Evolutionary conservation across 2,113 vertebrate species (phyloP), one percentile per base, ranked within the genome.

Genomic region (Nicator chloris): DNA sequence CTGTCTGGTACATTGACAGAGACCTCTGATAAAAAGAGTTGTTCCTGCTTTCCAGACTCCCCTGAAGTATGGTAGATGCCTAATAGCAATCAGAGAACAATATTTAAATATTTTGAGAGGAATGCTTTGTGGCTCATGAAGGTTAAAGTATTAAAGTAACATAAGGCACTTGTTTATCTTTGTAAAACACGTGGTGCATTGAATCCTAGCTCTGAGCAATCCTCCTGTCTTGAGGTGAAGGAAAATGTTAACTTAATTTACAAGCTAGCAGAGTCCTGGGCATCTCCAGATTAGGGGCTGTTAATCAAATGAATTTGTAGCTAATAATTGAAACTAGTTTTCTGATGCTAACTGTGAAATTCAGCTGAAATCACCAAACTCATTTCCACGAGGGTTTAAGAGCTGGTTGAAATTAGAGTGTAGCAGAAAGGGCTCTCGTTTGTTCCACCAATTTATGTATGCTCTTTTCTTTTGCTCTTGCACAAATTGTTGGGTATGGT

Each of bases 211-310:
- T 96, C 70, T 95, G 87, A 96, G 72, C 90, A 82, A 95, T 96
- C 70, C 84, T 95, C 61, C 90, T 80, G 95, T 94, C 70, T 96
- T 86, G 95, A 88, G 92, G 69, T 96, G 95, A 96, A 93, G 88
- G 88, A 89, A 96, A 93, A 65, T 57, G 76, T 64, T 96, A 90
- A 88, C 92, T 96, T 97, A 97, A 96, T 96, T 97, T 96, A 90
- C 59, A 96, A 86, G 82, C 82, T 69, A 75, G 56, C 53, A 83
- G 76, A 70, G 44, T 90, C 45, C 64, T 93, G 83, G 35, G 45
- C 63, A 81, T 92, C 96, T 96, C 60, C 86, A 93, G 90, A 96
- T 94, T 86, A 97, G 88, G 44, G 57, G 31, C 59, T 95, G 97
- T 97, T 97, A 96, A 90, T 96, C 85, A 95, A 94, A 96, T 72